These are phyloP conservation scores for Dermatemys mawii DNA, from an alignment of 2,113 vertebrate species.

Conservation along the genomic window DNA sequence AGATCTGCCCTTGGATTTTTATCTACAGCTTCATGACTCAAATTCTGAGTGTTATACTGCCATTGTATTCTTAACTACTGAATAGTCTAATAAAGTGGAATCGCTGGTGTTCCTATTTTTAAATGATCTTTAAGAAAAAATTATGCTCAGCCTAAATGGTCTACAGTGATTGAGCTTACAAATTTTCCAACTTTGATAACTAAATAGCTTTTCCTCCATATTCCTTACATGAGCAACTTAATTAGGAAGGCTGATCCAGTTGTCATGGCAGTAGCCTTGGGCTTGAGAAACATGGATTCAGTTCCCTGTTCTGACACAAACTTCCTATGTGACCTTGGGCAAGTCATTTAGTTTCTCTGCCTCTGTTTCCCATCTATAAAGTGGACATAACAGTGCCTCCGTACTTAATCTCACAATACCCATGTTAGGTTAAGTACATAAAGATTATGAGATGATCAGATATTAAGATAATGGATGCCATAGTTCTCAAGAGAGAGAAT, in stretches of 20 bases:
- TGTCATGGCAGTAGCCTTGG: not conserved
- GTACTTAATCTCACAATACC: too few species aligned
- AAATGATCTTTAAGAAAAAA: not conserved
- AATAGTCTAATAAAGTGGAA: not conserved
- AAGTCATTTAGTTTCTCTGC: not conserved
- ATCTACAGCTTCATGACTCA: not conserved
- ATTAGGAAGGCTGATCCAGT: not conserved
- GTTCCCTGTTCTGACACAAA: not conserved
- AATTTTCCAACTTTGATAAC: not conserved
- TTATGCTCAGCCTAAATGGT: not conserved
- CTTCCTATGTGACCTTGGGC: not conserved
- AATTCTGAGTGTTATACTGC: not conserved
- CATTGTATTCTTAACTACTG: not conserved
- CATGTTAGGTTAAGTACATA: conserved; percentile 21
- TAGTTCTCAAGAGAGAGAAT: not conserved
- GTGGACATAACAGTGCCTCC: not conserved
- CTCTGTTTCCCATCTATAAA: not conserved
- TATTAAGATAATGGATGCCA: not conserved
- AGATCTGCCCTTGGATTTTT: not conserved
- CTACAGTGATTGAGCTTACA: accelerated
- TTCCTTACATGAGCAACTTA: accelerated
- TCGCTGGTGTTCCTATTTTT: accelerated
- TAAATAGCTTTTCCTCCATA: not conserved
- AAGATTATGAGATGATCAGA: not conserved
- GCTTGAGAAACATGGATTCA: not conserved